Base-by-base conservation (phyloP, 2,888 invertebrate species). In the Lasioglossum leucozonium region DNA sequence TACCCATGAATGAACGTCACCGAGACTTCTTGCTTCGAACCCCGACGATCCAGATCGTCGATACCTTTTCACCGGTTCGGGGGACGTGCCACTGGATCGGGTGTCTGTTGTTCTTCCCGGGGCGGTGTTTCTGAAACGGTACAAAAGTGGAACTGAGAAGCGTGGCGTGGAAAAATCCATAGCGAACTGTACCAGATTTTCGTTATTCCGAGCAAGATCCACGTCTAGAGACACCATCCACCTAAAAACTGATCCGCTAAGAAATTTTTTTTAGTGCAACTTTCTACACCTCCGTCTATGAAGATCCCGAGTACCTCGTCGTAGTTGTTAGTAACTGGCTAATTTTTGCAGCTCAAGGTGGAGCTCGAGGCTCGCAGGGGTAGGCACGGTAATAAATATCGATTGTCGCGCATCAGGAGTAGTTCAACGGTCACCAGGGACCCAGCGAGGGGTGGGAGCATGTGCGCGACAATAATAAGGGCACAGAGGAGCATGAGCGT, bases 391-490 rank as follows among this genome's bases (percentile, higher is more conserved):
- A 71, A 77, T 76, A 58, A 51, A 81, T 72, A 77, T 86, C 77
- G 78, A 67, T 82, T 82, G 77, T 73, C 55, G 30, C 44, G 51
- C 72, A 79, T 79, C 74, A 58, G 44, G 72, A 76, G 74, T 86
- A 87, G 87, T 72, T 76, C 47, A 91, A 91, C 91, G 91, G 91
- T 91, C 91, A 91, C 72, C 88, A 4, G n/a, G 71, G 67, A 80
- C 47, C 40, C 26, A 67, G 30, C 26, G 65, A 84, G 87, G 79
- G 87, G 83, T 86, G 87, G 55, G 67, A 81, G 88, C 90, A 89
- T 90, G 87, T 89, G 89, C 79, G 89, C 86, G 84, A 85, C 85
- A 85, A 89, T 89, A 89, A 90, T 81, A 86, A 90, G 87, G 81
- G 81, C 84, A 62, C 30, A 82, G 72, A 85, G 81, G 80, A 86